Evolutionary conservation across 2,888 invertebrate species (phyloP), one percentile per base, ranked within the genome.

Genomic region (Cenopis cana): DNA sequence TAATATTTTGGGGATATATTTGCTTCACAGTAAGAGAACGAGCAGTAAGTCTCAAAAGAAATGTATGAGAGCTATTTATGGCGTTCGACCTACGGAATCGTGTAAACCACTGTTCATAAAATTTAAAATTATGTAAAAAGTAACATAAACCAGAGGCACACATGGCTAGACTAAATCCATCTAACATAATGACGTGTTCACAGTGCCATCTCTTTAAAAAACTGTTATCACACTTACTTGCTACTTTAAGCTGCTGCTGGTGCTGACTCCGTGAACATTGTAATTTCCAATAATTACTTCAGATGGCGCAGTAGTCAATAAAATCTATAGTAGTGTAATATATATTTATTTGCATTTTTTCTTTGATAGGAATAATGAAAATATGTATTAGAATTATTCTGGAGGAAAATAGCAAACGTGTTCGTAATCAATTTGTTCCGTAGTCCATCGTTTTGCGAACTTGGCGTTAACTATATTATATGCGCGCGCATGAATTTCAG

Each of bases 231-330:
- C n/a, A n/a, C n/a, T n/a, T n/a, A n/a, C n/a, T n/a, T n/a, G n/a
- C n/a, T n/a, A n/a, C n/a, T n/a, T n/a, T n/a, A n/a, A n/a, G n/a
- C n/a, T n/a, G n/a, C n/a, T 14, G 41, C 41, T n/a, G 46, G 5
- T 33, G 33, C 41, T 41, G 14, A 38, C 36, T 24, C 54, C 6
- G 46, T 17, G 65, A 59, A 70, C 54, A 49, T 64, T 49, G 64
- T 17, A 64, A 24, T 29, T 64, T 56, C 11, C 20, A 33, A 33
- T 24, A 38, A 11, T 52, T 3, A 24, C 18, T 59, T 10, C 36
- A 70, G 65, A 70, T 65, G 70, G 70, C 65, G 54, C 41, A 20
- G 18, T 24, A 29, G 20, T 20, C 49, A 14, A 11, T 46, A 12
- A 46, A 41, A 52, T 24, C 5, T 33, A 33, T 8, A 33, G 33